These are phyloP conservation scores for Unio delphinus DNA, from an alignment of 2,888 invertebrate species.

Conservation along the genomic window DNA sequence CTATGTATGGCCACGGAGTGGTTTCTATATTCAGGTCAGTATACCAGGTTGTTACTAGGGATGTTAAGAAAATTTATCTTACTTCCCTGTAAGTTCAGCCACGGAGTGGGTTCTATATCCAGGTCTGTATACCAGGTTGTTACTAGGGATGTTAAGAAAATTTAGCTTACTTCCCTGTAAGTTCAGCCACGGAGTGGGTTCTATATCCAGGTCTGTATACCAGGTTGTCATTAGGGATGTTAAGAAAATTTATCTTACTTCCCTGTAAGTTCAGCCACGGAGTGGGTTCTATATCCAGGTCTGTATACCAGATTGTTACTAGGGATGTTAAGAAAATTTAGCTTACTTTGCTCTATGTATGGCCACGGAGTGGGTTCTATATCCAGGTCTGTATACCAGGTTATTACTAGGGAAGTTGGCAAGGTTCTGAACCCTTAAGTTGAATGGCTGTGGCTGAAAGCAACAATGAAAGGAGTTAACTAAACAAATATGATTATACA, in stretches of 20 bases:
- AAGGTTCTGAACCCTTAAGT: constrained; percentile 81
- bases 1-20: too few relatives aligned
- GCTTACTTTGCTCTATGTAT: constrained; percentile 70
- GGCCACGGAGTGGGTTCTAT: constrained; percentile 69
- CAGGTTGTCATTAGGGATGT: constrained; percentile 72
- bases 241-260: constrained; percentile 76
- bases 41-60: too few relatives aligned
- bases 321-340: constrained; percentile 79
- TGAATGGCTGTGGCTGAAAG: constrained; percentile 75
- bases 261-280: constrained; percentile 69
- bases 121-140: too few relatives aligned
- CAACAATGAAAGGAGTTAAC: background rate
- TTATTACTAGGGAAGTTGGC: constrained; percentile 76
- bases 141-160: too few relatives aligned
- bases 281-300: constrained; percentile 69
- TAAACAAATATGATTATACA: background rate
- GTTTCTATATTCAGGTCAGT: too few relatives aligned
- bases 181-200: constrained; percentile 68
- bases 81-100: too few relatives aligned
- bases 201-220: constrained; percentile 68
- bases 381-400: constrained; percentile 66
- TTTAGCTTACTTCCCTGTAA: too few relatives aligned
- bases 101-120: too few relatives aligned
- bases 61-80: too few relatives aligned
- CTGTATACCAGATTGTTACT: constrained; percentile 59